Evolutionary conservation across 2,888 invertebrate species (phyloP), one percentile per base, ranked within the genome.

Genomic region (Hartigia nigra): DNA sequence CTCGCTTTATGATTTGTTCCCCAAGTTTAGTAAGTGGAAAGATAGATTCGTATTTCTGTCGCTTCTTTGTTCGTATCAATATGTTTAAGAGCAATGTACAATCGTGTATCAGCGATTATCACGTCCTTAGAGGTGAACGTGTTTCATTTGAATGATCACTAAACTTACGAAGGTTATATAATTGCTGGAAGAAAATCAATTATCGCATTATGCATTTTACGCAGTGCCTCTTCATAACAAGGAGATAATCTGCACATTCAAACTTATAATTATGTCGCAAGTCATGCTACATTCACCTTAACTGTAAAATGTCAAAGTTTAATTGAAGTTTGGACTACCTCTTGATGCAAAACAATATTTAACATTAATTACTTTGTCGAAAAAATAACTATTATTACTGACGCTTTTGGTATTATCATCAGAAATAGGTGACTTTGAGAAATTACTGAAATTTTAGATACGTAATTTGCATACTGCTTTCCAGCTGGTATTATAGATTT

Each of bases 81-180:
- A 55, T 9, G 55, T 55, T 23, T 14, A 2, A 23, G 23, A 1
- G 23, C 55, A 55, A 23, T 23, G 55, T 55, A 9, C 55, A 55
- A 23, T 23, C 1, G 9, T 23, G 23, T 55, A 1, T 23, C 23
- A 55, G 55, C 23, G 9, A 55, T 55, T 72, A 72, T 72, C 12
- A 31, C 31, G 23, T 31, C 31, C 75, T 23, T 69, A 69, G 78
- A 31, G 37, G 75, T 37, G 31, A 78, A 75, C 78, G 14, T 69
- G 75, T 78, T 70, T 55, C 31, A 75, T 70, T 75, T 75, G 3
- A n/a, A n/a, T 69, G 3, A 23, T n/a, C n/a, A 75, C 23, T 69
- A 77, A 31, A 31, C 31, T 72, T 12, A 12, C 72, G 72, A 72
- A 72, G 72, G 72, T 55, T 55, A 55, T 9, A 23, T 9, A 23